phyloP scores from a whole-genome alignment of 2,888 invertebrate species.

The Eumacrocentrus americanus region DNA sequence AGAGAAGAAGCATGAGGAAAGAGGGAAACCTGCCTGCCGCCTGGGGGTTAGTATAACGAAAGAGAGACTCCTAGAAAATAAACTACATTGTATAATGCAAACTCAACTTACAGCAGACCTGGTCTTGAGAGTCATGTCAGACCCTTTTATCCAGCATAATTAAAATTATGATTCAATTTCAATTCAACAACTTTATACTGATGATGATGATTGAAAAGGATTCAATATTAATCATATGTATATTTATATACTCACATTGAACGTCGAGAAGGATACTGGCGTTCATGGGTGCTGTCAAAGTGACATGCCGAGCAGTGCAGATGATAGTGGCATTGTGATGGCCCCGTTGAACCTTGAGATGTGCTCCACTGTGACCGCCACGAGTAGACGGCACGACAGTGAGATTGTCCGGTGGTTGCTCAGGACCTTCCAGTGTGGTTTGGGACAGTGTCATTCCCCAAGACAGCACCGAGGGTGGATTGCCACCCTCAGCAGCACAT shows the following conservation, averaged over 20 bases:
- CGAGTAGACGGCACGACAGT: conserved; percentile 53
- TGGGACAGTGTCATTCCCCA: conserved; percentile 70
- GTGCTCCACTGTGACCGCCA: conserved; percentile 66
- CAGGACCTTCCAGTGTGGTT: conserved; percentile 57
- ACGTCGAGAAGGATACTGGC: conserved; percentile 70
- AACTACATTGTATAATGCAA: conserved; percentile 44
- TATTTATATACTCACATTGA: conserved; percentile 72
- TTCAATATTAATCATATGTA: too few relatives aligned
- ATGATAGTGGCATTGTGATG: conserved; percentile 87
- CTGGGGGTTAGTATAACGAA: conserved; percentile 20
- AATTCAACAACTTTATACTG: too few relatives aligned
- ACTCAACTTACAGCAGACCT: conserved; percentile 21
- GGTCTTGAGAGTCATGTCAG: background rate
- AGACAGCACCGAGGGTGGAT: conserved; percentile 71
- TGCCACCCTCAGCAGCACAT: conserved; percentile 85
- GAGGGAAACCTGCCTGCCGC: conserved; percentile 3
- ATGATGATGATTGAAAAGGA: background rate
- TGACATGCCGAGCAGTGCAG: conserved; percentile 78
- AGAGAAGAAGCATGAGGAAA: conserved; percentile 7
- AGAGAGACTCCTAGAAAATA: conserved; percentile 47
- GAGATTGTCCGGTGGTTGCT: conserved; percentile 58
- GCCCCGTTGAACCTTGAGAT: conserved; percentile 77
- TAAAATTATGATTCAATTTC: too few relatives aligned
- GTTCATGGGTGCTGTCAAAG: conserved; percentile 66
- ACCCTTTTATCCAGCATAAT: too few relatives aligned